phyloP scores from a whole-genome alignment of 1,140 invertebrate genomes.

The Mesaphorura yosii region DNA sequence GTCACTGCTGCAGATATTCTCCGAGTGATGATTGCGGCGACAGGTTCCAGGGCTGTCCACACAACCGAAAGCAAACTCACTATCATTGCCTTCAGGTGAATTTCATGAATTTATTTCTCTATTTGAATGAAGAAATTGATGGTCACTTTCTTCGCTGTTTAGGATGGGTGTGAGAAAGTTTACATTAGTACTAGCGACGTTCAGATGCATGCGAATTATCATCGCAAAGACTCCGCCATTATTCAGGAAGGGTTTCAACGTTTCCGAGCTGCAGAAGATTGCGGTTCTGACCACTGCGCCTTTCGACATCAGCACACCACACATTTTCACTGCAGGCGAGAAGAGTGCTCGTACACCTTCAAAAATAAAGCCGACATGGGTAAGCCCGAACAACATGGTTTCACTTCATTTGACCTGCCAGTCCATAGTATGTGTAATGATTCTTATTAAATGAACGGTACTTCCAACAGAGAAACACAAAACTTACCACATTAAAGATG shows the following conservation, averaged over 20 bases:
- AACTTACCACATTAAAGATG: slow-evolving; percentile 95
- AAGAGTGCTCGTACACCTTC: slow-evolving; percentile 86
- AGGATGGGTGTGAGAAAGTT: slow-evolving; percentile 87
- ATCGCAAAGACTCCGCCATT: slow-evolving; percentile 92
- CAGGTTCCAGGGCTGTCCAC: slow-evolving; percentile 65
- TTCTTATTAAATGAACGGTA: no score
- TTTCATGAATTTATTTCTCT: slow-evolving; percentile 1
- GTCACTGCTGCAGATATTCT: slow-evolving; percentile 49
- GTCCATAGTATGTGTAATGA: no score
- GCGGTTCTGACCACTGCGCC: slow-evolving; percentile 69
- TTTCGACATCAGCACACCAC: slow-evolving; percentile 93
- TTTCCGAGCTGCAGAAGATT: slow-evolving; percentile 78
- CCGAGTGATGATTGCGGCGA: slow-evolving; percentile 82
- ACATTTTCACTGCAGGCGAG: slow-evolving; percentile 88
- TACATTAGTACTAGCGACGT: slow-evolving; percentile 98
- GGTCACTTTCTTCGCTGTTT: not conserved
- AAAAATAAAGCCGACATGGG: slow-evolving; percentile 99
- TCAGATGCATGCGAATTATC: slow-evolving; percentile 98
- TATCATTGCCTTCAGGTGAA: slow-evolving; percentile 87
- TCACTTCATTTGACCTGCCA: not conserved
- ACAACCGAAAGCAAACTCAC: slow-evolving; percentile 94
- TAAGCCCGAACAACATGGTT: slow-evolving; percentile 48
- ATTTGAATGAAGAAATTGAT: slow-evolving; percentile 5
- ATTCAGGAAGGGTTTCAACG: slow-evolving; percentile 92
- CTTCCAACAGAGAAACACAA: slow-evolving; percentile 99